These are phyloP conservation scores for Myotis pilosus DNA, from an alignment of 2,797 vertebrate species.

Conservation along the genomic window DNA sequence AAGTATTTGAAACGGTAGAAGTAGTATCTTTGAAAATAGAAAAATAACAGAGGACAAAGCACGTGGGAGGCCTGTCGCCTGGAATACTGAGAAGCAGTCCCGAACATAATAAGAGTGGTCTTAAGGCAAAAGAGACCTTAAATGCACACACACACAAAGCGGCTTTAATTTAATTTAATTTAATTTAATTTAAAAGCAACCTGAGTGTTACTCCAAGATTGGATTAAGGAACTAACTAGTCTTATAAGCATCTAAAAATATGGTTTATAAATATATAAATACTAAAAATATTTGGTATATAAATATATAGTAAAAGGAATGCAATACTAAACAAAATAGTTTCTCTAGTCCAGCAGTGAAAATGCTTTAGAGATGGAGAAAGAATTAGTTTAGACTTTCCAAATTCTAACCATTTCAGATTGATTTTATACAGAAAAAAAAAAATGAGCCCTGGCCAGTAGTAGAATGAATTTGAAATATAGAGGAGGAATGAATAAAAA, in stretches of 20 bases:
- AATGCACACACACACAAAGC: not conserved
- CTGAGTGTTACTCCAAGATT: not conserved
- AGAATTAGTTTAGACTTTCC: not conserved
- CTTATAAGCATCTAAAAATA: not conserved
- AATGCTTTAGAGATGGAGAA: not conserved
- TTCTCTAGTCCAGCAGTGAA: not conserved
- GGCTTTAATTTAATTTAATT: not conserved
- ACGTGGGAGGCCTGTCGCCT: accelerated
- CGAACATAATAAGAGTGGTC: not conserved
- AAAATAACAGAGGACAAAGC: not conserved
- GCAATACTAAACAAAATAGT: not conserved
- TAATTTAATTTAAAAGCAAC: not conserved
- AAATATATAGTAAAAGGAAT: not conserved
- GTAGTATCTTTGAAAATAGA: not conserved
- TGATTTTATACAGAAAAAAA: not conserved
- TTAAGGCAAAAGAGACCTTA: not conserved
- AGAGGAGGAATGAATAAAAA: not conserved
- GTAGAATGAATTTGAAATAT: not conserved
- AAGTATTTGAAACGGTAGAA: not conserved
- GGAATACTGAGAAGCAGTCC: not conserved
- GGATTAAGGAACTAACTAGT: not conserved
- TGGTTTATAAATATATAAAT: not conserved
- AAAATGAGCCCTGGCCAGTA: not conserved
- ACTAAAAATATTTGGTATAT: not conserved
- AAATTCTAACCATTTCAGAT: not conserved